phyloP scores from a whole-genome alignment of 2,797 vertebrate species.

The Danio choprae region DNA sequence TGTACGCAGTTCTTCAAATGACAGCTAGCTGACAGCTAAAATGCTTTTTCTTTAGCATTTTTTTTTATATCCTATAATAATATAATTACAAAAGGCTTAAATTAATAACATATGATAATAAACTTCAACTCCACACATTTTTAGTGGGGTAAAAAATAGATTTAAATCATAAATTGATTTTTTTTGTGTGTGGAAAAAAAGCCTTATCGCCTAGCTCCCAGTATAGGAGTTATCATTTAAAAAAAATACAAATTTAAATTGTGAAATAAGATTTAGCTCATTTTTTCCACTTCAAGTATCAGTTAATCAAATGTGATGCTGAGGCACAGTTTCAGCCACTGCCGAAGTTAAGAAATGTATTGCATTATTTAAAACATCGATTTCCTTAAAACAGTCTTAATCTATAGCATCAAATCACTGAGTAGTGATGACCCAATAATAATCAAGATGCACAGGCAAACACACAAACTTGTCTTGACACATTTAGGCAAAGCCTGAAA shows the following conservation, averaged over 20 bases:
- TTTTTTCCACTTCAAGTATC: not conserved
- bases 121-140: too few species aligned
- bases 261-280: not conserved
- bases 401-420: not conserved
- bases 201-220: too few species aligned
- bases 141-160: too few species aligned
- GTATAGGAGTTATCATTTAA: too few species aligned
- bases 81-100: too few species aligned
- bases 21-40: too few species aligned
- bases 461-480: not conserved
- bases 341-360: not conserved
- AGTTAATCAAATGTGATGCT: not conserved
- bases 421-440: not conserved
- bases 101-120: too few species aligned
- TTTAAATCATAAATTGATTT: too few species aligned
- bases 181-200: too few species aligned
- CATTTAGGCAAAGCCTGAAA: not conserved
- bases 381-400: conserved; percentile 17
- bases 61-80: too few species aligned
- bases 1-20: too few species aligned
- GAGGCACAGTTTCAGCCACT: not conserved
- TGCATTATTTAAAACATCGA: conserved; percentile 1
- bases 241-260: not conserved
- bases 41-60: too few species aligned
- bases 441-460: not conserved